A percentile compares a stretch with the other conserved stretches of the same genome.
Conservation (phyloP, 1,140 invertebrate species). For the Aphis craccivora region DNA sequence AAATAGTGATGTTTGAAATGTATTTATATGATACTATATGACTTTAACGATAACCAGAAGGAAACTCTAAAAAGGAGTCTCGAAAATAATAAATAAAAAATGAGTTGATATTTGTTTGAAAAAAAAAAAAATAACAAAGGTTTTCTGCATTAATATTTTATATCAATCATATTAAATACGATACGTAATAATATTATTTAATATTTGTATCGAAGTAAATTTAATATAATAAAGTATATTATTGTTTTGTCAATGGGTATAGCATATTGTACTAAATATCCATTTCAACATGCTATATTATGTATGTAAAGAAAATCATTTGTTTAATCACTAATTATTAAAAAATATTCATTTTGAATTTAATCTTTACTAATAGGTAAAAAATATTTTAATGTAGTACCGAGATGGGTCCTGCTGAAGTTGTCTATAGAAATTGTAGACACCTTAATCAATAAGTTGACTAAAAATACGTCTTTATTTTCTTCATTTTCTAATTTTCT, state of each 20-base stretch:
- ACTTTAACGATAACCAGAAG: neutral
- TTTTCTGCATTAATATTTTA: neutral
- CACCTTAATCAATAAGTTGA: neutral
- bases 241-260: neutral
- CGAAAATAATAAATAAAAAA: too few relatives aligned
- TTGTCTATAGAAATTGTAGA: too few relatives aligned
- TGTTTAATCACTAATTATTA: too few relatives aligned
- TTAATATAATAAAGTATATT: too few relatives aligned
- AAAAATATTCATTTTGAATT: too few relatives aligned
- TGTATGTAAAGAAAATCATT: neutral
- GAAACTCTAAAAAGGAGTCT: neutral
- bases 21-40: neutral
- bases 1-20: neutral
- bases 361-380: too few relatives aligned
- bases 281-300: neutral
- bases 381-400: too few relatives aligned
- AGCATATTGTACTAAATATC: neutral
- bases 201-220: too few relatives aligned
- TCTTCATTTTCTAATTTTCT: too few relatives aligned
- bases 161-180: neutral
- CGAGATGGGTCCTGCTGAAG: too few relatives aligned
- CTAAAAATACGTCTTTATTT: neutral
- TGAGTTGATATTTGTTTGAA: too few relatives aligned
- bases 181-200: neutral
- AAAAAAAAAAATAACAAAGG: neutral